Percentiles rank a stretch among this genome's conserved stretches.
phyloP scores from a whole-genome alignment of 2,797 vertebrate genomes.

The Sarcophilus harrisii region DNA sequence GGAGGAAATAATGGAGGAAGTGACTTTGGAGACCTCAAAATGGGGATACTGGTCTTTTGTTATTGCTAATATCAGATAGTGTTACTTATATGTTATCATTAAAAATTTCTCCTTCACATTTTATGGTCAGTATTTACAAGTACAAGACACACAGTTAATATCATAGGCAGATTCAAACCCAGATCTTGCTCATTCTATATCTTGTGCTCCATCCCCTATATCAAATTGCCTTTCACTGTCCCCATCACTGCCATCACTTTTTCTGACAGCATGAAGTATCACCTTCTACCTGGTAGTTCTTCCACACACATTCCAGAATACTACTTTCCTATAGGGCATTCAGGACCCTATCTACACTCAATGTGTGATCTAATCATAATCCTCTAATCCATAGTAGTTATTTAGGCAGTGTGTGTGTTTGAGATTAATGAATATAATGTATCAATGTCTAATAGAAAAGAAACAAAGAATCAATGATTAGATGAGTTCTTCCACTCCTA shows the following conservation, averaged over 20 bases:
- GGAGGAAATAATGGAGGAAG: neutral
- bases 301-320: neutral
- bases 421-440: neutral
- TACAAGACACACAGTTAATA: neutral
- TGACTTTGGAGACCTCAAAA: neutral
- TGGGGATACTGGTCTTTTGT: neutral
- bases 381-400: neutral
- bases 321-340: neutral
- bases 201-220: neutral
- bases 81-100: neutral
- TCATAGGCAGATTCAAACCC: neutral
- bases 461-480: neutral
- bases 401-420: neutral
- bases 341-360: neutral
- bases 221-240: neutral
- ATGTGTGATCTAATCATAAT: neutral
- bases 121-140: neutral
- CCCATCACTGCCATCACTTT: neutral
- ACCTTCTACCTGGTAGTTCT: neutral
- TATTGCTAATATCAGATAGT: neutral
- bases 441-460: neutral
- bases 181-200: neutral
- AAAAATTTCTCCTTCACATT: neutral
- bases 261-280: neutral
- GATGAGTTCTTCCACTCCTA: neutral